A percentile compares a stretch with the other conserved stretches of the same genome.
Conservation (phyloP, 2,888 invertebrate species). For the Heliconius aoede region DNA sequence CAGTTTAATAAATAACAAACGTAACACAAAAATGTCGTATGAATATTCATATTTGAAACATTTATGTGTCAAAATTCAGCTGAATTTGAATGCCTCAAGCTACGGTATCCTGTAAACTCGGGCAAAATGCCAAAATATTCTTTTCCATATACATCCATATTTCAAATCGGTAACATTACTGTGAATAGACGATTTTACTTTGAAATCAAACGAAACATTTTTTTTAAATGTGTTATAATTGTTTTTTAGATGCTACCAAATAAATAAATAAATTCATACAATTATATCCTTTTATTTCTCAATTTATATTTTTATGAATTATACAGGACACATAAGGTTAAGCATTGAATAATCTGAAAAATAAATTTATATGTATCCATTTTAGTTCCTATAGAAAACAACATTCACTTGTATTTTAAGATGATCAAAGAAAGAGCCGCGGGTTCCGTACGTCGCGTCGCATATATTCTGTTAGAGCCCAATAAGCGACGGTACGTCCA, state of each 20-base stretch:
- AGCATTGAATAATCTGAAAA: no score
- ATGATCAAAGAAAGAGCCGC: conserved; percentile 44
- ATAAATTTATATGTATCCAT: no score
- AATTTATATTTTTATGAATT: no score
- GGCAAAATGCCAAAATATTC: conserved; percentile 27
- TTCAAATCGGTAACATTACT: conserved; percentile 17
- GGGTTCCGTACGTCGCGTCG: conserved; percentile 61
- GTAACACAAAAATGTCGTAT: conserved; percentile 20
- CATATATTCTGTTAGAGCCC: conserved; percentile 78
- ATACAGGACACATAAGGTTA: no score
- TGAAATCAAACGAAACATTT: conserved; percentile 1
- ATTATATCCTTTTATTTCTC: no score
- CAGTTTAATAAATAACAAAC: conserved; percentile 6
- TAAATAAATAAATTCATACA: no score
- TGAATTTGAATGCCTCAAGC: conserved; percentile 22
- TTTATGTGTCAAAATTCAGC: conserved; percentile 29
- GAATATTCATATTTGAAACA: conserved; percentile 26
- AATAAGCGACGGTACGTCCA: conserved; percentile 73
- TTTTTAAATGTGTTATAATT: conserved; percentile 4
- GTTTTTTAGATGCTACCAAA: background rate
- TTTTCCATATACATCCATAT: conserved; percentile 19
- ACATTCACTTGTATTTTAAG: conserved; percentile 35
- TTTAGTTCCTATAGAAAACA: background rate
- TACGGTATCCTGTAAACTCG: conserved; percentile 18
- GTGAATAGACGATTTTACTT: conserved; percentile 13